Conservation (phyloP, 2,797 vertebrate species). For the Vultur gryphus region DNA sequence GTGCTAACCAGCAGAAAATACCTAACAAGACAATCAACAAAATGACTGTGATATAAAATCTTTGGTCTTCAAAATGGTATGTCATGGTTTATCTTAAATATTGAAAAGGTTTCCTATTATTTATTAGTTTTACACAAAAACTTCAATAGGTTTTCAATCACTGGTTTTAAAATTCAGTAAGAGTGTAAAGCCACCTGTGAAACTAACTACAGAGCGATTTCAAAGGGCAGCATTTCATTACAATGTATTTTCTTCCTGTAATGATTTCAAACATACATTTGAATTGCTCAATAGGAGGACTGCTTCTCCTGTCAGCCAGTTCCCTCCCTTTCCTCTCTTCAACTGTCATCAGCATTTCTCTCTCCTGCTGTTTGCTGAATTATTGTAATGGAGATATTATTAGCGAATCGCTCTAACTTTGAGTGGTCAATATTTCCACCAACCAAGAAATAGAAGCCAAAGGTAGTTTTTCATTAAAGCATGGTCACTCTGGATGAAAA, state of each 20-base stretch:
- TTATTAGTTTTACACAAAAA: not conserved
- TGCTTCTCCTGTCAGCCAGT: not conserved
- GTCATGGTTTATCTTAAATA: not conserved
- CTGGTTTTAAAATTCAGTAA: not conserved
- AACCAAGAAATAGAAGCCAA: not conserved
- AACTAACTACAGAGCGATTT: not conserved
- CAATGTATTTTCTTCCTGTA: not conserved
- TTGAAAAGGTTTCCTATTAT: not conserved
- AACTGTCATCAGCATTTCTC: not conserved
- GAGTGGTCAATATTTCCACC: not conserved
- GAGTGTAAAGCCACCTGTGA: not conserved
- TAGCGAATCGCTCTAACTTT: not conserved
- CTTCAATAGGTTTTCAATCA: not conserved
- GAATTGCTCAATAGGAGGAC: not conserved
- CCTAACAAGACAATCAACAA: not conserved
- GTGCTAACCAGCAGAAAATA: not conserved
- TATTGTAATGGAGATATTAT: conserved; percentile 26
- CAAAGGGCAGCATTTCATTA: not conserved
- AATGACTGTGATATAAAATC: not conserved
- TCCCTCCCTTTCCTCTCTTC: not conserved
- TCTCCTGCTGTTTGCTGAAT: not conserved
- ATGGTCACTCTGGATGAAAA: not conserved
- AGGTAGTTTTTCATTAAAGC: conserved; percentile 11
- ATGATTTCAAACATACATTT: not conserved
- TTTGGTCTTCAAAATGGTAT: not conserved